Conservation (phyloP, 2,888 invertebrate genomes). For the Pelosia muscerda region DNA sequence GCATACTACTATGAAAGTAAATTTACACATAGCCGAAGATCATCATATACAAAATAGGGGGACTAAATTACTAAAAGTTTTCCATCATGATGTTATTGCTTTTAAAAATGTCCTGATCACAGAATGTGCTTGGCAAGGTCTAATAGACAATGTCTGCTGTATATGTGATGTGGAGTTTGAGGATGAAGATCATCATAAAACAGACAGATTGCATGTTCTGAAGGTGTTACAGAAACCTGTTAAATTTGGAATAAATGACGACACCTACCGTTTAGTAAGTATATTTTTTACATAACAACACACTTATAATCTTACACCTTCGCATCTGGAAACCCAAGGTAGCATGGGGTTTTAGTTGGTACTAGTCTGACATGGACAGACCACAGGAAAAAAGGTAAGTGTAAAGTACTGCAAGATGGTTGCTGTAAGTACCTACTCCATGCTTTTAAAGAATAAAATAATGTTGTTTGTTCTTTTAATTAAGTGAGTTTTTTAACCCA, state of each 20-base stretch:
- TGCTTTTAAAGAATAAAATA: too few species aligned
- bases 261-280: constrained; percentile 63
- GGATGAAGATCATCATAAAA: constrained; percentile 59
- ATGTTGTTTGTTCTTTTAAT: too few species aligned
- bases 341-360: too few species aligned
- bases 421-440: too few species aligned
- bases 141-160: constrained; percentile 62
- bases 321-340: too few species aligned
- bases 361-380: too few species aligned
- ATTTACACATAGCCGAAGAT: constrained; percentile 60
- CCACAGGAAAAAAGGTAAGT: too few species aligned
- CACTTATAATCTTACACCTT: too few species aligned
- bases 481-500: too few species aligned
- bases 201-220: constrained; percentile 57
- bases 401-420: too few species aligned
- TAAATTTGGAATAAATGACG: constrained; percentile 53
- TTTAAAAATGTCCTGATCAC: constrained; percentile 59
- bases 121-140: constrained; percentile 68
- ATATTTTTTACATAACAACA: neutral
- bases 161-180: constrained; percentile 68
- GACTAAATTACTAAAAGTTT: constrained; percentile 43
- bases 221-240: constrained; percentile 63
- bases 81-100: constrained; percentile 51
- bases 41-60: constrained; percentile 58
- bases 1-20: constrained; percentile 59